Evolutionary conservation across 2,888 invertebrate genomes (phyloP).

Genomic region (Temnothorax unifasciatus): DNA sequence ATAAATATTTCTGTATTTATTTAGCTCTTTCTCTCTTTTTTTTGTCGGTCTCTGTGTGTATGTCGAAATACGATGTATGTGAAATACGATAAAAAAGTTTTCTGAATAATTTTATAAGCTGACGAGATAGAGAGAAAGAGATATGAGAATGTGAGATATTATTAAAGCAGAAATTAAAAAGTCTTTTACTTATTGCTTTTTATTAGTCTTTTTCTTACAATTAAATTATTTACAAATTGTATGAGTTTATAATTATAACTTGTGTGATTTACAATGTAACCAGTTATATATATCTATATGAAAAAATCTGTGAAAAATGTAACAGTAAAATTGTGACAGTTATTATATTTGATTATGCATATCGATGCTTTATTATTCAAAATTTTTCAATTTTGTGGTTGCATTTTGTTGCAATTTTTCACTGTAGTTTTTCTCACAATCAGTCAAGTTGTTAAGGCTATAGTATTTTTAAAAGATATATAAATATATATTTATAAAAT

Average conservation of each 20-base stretch:
- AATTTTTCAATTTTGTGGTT: background rate
- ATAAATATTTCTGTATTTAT: constrained; percentile 21
- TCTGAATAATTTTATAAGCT: background rate
- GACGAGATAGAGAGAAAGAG: background rate
- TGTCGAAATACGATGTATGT: background rate
- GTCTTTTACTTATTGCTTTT: background rate
- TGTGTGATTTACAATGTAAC: background rate
- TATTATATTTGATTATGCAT: background rate
- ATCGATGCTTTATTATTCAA: background rate
- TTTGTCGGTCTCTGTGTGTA: background rate
- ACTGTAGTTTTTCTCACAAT: background rate
- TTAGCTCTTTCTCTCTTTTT: background rate
- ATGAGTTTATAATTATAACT: constrained; percentile 1
- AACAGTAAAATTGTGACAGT: background rate
- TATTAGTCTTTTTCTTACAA: background rate
- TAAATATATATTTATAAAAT: background rate
- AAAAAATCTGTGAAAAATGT: background rate
- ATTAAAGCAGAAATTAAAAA: background rate
- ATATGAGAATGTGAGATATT: background rate
- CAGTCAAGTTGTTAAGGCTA: background rate
- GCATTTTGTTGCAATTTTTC: background rate
- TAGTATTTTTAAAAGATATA: background rate
- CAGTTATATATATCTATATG: background rate
- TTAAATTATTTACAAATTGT: constrained; percentile 2
- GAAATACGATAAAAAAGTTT: no score